phyloP scores from a whole-genome alignment of 1,140 invertebrate genomes.

The Drosophila kohkoa region DNA sequence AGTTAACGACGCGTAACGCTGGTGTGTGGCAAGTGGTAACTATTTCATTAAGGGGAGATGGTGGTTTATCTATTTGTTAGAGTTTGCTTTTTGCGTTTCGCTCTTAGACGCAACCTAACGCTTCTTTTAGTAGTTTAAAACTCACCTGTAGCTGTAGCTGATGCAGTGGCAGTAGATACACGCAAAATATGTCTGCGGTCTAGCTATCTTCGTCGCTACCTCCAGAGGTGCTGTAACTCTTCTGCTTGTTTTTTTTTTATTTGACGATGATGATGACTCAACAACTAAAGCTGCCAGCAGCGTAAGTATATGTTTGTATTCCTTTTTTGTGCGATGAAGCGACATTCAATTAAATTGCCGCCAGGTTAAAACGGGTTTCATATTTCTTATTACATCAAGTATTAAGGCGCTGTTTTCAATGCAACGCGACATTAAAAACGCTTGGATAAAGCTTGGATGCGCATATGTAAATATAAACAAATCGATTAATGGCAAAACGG shows the following conservation, averaged over 20 bases:
- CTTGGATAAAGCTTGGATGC: conserved; percentile 38
- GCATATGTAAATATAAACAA: conserved; percentile 62
- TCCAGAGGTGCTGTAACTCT: conserved; percentile 47
- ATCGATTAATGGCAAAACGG: conserved; percentile 39
- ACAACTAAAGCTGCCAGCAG: conserved; percentile 57
- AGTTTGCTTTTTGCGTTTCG: conserved; percentile 36
- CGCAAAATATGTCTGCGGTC: conserved; percentile 45
- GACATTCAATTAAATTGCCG: conserved; percentile 42
- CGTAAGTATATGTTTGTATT: conserved; percentile 14
- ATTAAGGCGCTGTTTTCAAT: conserved; percentile 12
- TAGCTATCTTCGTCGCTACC: conserved; percentile 35
- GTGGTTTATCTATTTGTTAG: conserved; percentile 29
- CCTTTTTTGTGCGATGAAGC: background rate
- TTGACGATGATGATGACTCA: conserved; percentile 68
- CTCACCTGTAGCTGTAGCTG: conserved; percentile 57
- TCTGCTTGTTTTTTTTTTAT: conserved; percentile 11
- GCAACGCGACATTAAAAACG: conserved; percentile 31
- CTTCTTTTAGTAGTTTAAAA: conserved; percentile 38
- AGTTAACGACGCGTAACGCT: conserved; percentile 72
- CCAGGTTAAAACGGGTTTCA: background rate
- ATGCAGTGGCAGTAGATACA: conserved; percentile 16
- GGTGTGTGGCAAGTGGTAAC: conserved; percentile 1
- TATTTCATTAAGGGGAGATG: conserved; percentile 28
- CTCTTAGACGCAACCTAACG: conserved; percentile 50
- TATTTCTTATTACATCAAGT: background rate